Conservation (phyloP, 1,140 invertebrate species). For the Leptopilina clavipes region DNA sequence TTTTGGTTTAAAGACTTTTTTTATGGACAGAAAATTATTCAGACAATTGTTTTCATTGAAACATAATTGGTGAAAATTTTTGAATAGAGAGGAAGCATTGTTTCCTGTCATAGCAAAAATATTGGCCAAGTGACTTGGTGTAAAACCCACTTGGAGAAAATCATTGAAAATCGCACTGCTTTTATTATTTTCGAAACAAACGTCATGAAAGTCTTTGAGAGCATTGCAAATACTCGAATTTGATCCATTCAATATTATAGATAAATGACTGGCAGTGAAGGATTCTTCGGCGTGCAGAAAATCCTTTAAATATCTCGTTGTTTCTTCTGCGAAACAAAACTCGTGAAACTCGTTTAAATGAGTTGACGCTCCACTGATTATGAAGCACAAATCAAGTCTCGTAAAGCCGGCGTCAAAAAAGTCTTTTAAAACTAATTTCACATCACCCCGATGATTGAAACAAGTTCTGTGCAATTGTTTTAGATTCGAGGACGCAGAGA, state of each 20-base stretch:
- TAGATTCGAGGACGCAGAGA: neutral
- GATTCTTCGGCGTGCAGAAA: conserved; percentile 51
- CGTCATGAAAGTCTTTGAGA: conserved; percentile 60
- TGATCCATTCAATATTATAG: conserved; percentile 56
- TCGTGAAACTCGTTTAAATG: conserved; percentile 56
- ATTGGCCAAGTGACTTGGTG: neutral
- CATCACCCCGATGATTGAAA: conserved; percentile 54
- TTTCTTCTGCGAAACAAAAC: conserved; percentile 58
- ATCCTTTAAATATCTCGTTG: conserved; percentile 53
- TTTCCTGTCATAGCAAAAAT: neutral
- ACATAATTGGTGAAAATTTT: neutral
- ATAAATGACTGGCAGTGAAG: conserved; percentile 41
- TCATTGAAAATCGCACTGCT: neutral
- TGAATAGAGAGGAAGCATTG: neutral
- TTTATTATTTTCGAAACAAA: conserved; percentile 47
- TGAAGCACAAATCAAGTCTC: conserved; percentile 44
- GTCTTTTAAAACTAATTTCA: conserved; percentile 55
- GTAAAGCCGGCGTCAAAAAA: conserved; percentile 58
- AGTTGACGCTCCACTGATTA: conserved; percentile 50
- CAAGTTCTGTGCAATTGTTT: conserved; percentile 52
- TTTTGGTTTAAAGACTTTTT: conserved; percentile 55
- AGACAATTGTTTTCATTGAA: conserved; percentile 25
- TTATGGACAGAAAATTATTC: conserved; percentile 49
- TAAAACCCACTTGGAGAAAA: neutral
- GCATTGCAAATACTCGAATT: conserved; percentile 56